Percentiles rank a stretch among this genome's conserved stretches.
phyloP scores from a whole-genome alignment of 2,113 vertebrate species.

The Lynx canadensis region DNA sequence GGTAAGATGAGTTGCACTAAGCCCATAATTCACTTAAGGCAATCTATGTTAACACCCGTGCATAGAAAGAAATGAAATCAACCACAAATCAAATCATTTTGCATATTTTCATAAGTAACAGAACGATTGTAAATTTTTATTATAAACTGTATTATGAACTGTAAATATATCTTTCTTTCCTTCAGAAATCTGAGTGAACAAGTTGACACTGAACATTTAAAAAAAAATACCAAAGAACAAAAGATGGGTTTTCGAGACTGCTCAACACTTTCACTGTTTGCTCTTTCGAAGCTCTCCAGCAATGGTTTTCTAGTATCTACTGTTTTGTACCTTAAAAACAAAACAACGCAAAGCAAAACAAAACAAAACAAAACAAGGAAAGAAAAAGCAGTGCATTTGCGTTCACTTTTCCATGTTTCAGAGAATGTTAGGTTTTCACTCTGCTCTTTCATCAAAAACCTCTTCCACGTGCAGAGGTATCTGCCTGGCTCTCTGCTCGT shows the following conservation, averaged over 20 bases:
- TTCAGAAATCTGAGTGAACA: not conserved
- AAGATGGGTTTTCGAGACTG: not conserved
- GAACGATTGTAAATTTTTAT: not conserved
- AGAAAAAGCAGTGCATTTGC: not conserved
- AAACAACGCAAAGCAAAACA: not conserved
- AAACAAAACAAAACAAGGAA: not conserved
- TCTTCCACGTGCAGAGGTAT: slow-evolving; percentile 50
- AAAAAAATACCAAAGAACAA: not conserved
- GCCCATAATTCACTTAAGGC: slow-evolving; percentile 25
- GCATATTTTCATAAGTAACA: slow-evolving; percentile 21
- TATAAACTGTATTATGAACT: not conserved
- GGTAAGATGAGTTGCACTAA: not conserved
- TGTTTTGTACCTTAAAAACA: not conserved
- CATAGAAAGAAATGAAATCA: not conserved
- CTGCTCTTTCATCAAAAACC: not conserved
- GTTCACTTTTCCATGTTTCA: not conserved
- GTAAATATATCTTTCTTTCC: not conserved
- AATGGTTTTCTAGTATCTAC: not conserved
- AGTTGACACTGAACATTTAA: not conserved
- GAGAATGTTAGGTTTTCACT: not conserved
- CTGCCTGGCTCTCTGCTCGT: slow-evolving; percentile 29
- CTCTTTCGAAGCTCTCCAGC: not conserved
- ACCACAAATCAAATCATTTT: not conserved
- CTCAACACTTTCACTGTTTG: not conserved
- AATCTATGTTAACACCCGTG: not conserved